Conservation (phyloP, 2,888 invertebrate genomes). For the Pseudolycoriella hygida region DNA sequence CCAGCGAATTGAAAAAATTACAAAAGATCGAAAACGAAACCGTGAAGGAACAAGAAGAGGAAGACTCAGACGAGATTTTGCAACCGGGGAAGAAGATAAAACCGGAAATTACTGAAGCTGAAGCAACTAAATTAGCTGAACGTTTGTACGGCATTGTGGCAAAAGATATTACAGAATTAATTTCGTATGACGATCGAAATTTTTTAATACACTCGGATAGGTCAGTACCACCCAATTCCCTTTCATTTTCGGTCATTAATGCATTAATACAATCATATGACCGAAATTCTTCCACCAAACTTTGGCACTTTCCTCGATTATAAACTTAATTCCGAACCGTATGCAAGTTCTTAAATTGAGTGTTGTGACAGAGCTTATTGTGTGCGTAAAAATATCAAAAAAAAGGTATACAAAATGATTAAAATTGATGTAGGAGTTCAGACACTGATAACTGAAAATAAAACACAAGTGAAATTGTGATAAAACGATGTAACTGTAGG, state of each 20-base stretch:
- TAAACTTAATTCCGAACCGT: no score
- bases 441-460: no score
- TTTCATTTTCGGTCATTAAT: background rate
- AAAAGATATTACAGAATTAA: constrained; percentile 21
- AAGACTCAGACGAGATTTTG: constrained; percentile 12
- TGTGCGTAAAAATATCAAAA: no score
- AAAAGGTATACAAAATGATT: no score
- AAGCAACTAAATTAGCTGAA: constrained; percentile 21
- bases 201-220: constrained; percentile 24
- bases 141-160: constrained; percentile 27
- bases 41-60: background rate
- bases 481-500: no score
- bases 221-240: constrained; percentile 17
- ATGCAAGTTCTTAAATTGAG: no score
- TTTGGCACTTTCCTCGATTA: no score
- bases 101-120: constrained; percentile 19
- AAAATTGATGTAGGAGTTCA: no score
- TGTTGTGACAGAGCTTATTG: no score
- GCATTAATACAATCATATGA: background rate
- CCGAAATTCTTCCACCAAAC: no score
- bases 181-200: constrained; percentile 29
- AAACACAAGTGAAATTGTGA: no score
- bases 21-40: background rate
- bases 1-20: background rate
- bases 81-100: constrained; percentile 25